Evolutionary conservation across 2,113 vertebrate genomes (phyloP), one percentile per base, ranked within the genome.

Genomic region (Mixornis gularis): DNA sequence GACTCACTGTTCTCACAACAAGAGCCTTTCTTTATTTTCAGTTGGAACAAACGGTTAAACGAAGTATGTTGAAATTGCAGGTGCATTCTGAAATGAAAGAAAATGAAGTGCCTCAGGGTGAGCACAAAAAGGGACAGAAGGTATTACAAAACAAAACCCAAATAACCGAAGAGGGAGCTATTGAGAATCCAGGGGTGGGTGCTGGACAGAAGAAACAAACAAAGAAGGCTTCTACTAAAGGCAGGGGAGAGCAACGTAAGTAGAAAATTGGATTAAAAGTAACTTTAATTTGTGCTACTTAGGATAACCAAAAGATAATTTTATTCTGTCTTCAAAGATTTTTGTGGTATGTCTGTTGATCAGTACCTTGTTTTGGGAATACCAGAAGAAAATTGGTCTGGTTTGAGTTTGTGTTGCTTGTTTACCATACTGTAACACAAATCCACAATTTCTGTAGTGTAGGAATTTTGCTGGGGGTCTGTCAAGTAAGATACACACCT

Each of bases 81-180:
- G 59, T 94, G 41, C 62, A 34, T 92, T 96, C 81, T 3, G 92
- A 95, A 68, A 92, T 79, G 85, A 96, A 95, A 93, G 87, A 96
- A 92, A 96, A 72, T 4, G 29, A 96, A 71, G n/a, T 73, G 22
- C 62, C 66, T 55, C 20, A 5, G 26, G 59, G 24, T 46, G 52
- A 85, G 10, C 17, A 7, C 6, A 41, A 64, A 64, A 91, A 78
- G 25, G 21, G 5, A 41, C 26, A 83, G 72, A 85, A 70, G 15
- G 32, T 63, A 38, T 51, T 51, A 10, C 89, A 95, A 82, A 83
- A 79, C 9, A 62, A 94, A 66, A 49, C 60, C 38, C 19, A 62
- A 68, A 29, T 32, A 64, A 41, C 40, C 62, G 66, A 56, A 62
- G 62, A 36, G 64, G 51, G 53, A 58, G 56, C 36, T 85, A 1